Evolutionary conservation across 2,797 vertebrate genomes (phyloP).

Genomic region (Gambusia yucatana): DNA sequence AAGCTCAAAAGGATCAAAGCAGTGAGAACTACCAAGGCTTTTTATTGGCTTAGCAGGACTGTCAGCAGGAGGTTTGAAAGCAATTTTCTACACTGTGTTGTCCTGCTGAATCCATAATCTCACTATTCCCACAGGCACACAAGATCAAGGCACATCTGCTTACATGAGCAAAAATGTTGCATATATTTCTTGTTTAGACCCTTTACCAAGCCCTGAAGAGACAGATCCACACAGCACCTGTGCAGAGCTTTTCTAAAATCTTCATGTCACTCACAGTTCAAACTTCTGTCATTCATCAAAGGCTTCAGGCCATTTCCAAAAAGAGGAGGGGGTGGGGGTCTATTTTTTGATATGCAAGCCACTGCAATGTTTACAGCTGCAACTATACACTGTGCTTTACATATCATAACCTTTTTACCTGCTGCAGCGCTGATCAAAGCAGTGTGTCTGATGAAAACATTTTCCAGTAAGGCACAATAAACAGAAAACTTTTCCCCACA

Average conservation of each 20-base stretch:
- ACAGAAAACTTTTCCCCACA: not conserved
- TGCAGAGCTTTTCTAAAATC: slow-evolving; percentile 25
- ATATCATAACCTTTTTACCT: not conserved
- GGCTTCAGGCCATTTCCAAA: not conserved
- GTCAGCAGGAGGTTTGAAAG: slow-evolving; percentile 33
- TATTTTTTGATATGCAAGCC: not conserved
- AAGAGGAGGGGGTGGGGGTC: not conserved
- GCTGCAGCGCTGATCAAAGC: not conserved
- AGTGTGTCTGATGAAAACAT: not conserved
- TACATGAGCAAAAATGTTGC: slow-evolving; percentile 41
- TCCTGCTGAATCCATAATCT: slow-evolving; percentile 27
- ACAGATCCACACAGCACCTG: slow-evolving; percentile 42
- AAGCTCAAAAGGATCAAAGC: not conserved
- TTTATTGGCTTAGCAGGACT: slow-evolving; percentile 28
- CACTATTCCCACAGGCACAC: slow-evolving; percentile 23
- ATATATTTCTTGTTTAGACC: slow-evolving; percentile 43
- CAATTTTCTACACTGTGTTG: slow-evolving; percentile 32
- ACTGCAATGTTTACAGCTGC: not conserved
- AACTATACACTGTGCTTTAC: not conserved
- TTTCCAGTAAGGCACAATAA: not conserved
- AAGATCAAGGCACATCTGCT: slow-evolving; percentile 47
- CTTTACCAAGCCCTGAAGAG: slow-evolving; percentile 47
- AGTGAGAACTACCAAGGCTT: slow-evolving; percentile 9
- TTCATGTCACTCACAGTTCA: slow-evolving; percentile 47
- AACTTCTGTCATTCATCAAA: slow-evolving; percentile 4